Conservation (phyloP, 2,113 vertebrate genomes). For the Motacilla tschutschensis region DNA sequence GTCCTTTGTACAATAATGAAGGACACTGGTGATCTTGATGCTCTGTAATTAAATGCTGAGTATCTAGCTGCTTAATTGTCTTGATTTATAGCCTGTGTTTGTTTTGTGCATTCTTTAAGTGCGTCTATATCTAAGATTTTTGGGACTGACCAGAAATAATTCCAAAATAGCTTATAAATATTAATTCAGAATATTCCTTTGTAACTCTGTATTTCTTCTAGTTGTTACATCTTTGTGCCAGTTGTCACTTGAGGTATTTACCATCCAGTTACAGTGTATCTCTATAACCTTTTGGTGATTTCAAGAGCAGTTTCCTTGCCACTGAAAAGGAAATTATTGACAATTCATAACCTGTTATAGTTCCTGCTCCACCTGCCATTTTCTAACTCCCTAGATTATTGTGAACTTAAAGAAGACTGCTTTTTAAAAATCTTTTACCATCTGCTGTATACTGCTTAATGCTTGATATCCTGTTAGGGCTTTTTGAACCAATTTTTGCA, state of each 20-base stretch:
- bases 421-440: conserved; percentile 54
- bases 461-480: conserved; percentile 57
- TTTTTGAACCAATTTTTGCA: conserved; percentile 64
- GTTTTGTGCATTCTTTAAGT: background rate
- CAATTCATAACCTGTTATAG: conserved; percentile 51
- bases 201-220: background rate
- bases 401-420: conserved; percentile 48
- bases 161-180: background rate
- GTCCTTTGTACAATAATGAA: background rate
- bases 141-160: background rate
- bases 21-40: background rate
- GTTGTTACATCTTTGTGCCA: background rate
- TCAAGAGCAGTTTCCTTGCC: conserved; percentile 35
- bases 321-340: conserved; percentile 55
- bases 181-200: background rate
- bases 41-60: background rate
- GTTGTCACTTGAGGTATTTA: conserved; percentile 34
- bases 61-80: background rate
- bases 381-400: conserved; percentile 35
- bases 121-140: background rate
- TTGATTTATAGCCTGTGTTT: conserved; percentile 12
- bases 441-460: conserved; percentile 48
- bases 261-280: conserved; percentile 11
- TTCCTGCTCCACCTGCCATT: conserved; percentile 49
- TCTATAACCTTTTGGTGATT: conserved; percentile 27